Base-by-base conservation (phyloP, 2,888 invertebrate species). In the Parnassius apollo region DNA sequence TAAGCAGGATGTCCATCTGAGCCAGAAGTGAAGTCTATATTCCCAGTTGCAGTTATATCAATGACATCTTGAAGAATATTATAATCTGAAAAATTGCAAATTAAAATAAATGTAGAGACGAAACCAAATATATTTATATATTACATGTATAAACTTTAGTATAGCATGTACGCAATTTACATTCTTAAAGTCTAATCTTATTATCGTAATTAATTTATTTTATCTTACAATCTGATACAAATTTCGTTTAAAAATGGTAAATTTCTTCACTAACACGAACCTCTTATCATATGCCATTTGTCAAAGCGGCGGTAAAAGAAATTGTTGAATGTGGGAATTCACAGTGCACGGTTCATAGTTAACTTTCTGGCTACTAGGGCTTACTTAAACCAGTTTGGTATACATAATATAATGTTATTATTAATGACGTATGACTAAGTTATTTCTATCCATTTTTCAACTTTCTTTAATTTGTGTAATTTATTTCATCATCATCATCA, bases 211-310 rank as follows among this genome's bases (percentile, higher is more conserved):
- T 18, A 18, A 18, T 18, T 18, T 18, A 35, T 35, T 7, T 35
- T 35, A 35, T 35, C 35, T 7, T 35, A 35, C 1, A 35, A 35
- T 35, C 7, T 13, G 8, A 9, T 50, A 63, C 60, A 10, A 51
- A 61, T 58, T 50, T 35, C 9, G 68, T 68, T 70, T 78, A 75
- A 69, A 71, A 78, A 76, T 68, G 71, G 78, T 75, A 81, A 84
- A 82, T 78, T 83, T 80, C 76, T 83, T 73, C 79, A 82, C 84
- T 85, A 81, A 84, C 85, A 85, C 81, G 81, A 77, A 80, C 73
- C 80, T 76, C 81, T 85, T 85, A 85, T 86, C 86, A 82, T 66
- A 75, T 62, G 72, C 78, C 79, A 83, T 87, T 85, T 85, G 85
- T 87, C 86, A 86, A 84, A 83, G 84, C 82, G 75, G 75, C 75